phyloP scores from a whole-genome alignment of 2,888 invertebrate genomes.

The Bruchidius siliquastri region DNA sequence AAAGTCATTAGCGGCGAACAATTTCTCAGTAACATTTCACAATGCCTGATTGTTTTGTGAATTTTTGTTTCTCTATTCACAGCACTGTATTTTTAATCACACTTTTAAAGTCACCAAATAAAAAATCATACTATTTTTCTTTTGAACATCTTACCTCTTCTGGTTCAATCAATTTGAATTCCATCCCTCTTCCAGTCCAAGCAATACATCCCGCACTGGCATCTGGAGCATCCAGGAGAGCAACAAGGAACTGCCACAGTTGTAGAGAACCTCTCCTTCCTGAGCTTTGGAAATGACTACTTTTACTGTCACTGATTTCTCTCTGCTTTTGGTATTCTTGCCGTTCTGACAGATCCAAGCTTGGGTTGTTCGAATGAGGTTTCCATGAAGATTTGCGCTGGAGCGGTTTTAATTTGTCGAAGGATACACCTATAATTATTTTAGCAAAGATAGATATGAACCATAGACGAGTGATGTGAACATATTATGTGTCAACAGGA shows the following conservation, averaged over 20 bases:
- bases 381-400: background rate
- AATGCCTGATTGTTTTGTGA: too few species aligned
- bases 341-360: background rate
- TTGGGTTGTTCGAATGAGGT: background rate
- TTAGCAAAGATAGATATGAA: too few species aligned
- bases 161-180: slow-evolving; percentile 93
- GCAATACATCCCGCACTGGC: slow-evolving; percentile 77
- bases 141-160: slow-evolving; percentile 65
- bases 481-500: too few species aligned
- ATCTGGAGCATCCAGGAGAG: slow-evolving; percentile 65
- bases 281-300: slow-evolving; percentile 26
- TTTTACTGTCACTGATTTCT: background rate
- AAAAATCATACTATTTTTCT: too few species aligned
- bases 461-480: too few species aligned
- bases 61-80: too few species aligned
- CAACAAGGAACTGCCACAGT: slow-evolving; percentile 92
- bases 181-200: slow-evolving; percentile 93
- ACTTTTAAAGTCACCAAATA: too few species aligned
- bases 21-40: too few species aligned
- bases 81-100: too few species aligned
- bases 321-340: background rate
- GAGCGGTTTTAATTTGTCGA: background rate
- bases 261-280: slow-evolving; percentile 78
- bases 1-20: too few species aligned
- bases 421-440: background rate